Evolutionary conservation across 2,113 vertebrate species (phyloP).

Genomic region (Eclectus roratus): DNA sequence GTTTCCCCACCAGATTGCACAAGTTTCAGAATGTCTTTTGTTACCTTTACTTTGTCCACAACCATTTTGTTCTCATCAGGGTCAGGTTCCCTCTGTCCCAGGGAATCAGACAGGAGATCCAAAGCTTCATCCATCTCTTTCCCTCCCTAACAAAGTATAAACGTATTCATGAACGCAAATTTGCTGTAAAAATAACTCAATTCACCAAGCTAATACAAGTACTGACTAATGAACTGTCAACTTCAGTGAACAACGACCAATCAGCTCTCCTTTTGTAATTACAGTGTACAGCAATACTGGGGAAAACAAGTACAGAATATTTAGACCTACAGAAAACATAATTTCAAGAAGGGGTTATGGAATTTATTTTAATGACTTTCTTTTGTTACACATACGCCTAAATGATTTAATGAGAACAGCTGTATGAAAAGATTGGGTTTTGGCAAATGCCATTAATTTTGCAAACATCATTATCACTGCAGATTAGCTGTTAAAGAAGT

Average conservation of each 20-base stretch:
- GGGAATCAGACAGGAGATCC: constrained; percentile 73
- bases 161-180: not conserved
- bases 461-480: not conserved
- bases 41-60: constrained; percentile 81
- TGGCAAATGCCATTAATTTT: not conserved
- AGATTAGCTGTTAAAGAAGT: not conserved
- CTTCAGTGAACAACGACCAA: not conserved
- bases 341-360: not conserved
- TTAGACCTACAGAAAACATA: not conserved
- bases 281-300: not conserved
- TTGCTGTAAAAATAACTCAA: not conserved
- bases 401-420: not conserved
- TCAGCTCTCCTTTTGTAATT: not conserved
- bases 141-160: constrained; percentile 6
- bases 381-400: not conserved
- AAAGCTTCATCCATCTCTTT: constrained; percentile 73
- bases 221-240: not conserved
- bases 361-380: not conserved
- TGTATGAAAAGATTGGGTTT: not conserved
- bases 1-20: no score
- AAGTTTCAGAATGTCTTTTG: not conserved
- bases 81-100: constrained; percentile 74
- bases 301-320: not conserved
- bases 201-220: not conserved
- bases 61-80: constrained; percentile 74